phyloP scores from a whole-genome alignment of 1,140 invertebrate species.

The Antheraea pernyi region DNA sequence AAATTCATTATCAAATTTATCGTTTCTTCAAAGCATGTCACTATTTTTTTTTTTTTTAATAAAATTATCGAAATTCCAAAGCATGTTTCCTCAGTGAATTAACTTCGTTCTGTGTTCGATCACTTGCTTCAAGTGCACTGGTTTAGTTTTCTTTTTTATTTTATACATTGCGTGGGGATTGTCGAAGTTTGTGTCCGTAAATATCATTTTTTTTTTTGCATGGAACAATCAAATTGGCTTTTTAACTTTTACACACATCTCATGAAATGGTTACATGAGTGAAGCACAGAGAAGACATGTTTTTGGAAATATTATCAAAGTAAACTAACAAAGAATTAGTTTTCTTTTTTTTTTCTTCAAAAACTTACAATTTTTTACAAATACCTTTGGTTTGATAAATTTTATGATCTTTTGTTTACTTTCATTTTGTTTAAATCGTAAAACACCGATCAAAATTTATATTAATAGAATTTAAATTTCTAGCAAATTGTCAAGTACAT shows the following conservation, averaged over 20 bases:
- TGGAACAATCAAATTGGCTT: conserved; percentile 33
- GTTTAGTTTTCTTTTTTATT: conserved; percentile 26
- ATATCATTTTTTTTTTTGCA: conserved; percentile 35
- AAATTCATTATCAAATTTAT: conserved; percentile 14
- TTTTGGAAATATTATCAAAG: conserved; percentile 30
- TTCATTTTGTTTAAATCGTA: no score
- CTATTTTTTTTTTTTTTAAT: conserved; percentile 17
- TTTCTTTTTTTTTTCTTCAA: conserved; percentile 11
- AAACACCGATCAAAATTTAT: no score
- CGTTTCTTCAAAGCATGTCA: conserved; percentile 38
- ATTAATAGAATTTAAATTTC: no score
- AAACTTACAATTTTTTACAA: conserved; percentile 6
- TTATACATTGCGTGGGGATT: conserved; percentile 33
- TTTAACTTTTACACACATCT: conserved; percentile 31
- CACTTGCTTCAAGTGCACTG: conserved; percentile 46
- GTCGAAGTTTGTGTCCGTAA: conserved; percentile 8
- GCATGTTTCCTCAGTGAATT: conserved; percentile 65
- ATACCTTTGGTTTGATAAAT: background rate
- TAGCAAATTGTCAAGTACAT: no score
- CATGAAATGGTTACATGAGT: conserved; percentile 32
- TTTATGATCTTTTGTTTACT: background rate
- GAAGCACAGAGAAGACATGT: conserved; percentile 60
- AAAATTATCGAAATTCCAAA: conserved; percentile 34
- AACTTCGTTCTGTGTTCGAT: conserved; percentile 31
- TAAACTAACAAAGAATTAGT: background rate